phyloP scores from a whole-genome alignment of 2,113 vertebrate species.

The Lichenostomus cassidix region DNA sequence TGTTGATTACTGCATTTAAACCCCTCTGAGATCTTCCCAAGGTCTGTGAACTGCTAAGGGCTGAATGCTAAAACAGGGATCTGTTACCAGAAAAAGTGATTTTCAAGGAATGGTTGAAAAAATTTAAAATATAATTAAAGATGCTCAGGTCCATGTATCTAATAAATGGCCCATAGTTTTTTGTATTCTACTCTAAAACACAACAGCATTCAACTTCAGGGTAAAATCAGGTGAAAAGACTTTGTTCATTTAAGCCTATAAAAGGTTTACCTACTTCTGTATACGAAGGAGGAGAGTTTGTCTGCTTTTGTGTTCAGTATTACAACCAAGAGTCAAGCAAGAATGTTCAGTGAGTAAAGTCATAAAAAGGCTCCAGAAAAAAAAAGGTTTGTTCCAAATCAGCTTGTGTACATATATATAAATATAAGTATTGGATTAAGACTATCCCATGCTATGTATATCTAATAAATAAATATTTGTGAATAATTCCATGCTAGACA shows the following conservation, averaged over 20 bases:
- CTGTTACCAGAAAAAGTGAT: background rate
- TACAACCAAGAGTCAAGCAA: background rate
- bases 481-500: background rate
- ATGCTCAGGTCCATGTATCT: background rate
- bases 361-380: background rate
- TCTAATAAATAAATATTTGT: background rate
- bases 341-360: background rate
- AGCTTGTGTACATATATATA: rapidly evolving
- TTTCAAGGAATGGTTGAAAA: background rate
- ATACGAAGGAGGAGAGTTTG: background rate
- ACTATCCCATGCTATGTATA: too few species aligned
- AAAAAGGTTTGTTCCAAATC: background rate
- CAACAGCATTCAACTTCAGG: background rate
- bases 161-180: background rate
- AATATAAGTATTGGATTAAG: background rate
- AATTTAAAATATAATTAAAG: background rate
- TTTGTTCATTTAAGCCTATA: background rate
- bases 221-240: background rate
- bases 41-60: background rate
- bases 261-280: background rate
- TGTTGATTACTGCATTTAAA: slow-evolving; percentile 24
- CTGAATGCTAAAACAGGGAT: background rate
- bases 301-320: background rate
- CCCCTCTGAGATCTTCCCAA: background rate
- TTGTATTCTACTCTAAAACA: background rate